Evolutionary conservation across 2,888 invertebrate genomes (phyloP), one percentile per base, ranked within the genome.

Genomic region (Andrena bicolor): DNA sequence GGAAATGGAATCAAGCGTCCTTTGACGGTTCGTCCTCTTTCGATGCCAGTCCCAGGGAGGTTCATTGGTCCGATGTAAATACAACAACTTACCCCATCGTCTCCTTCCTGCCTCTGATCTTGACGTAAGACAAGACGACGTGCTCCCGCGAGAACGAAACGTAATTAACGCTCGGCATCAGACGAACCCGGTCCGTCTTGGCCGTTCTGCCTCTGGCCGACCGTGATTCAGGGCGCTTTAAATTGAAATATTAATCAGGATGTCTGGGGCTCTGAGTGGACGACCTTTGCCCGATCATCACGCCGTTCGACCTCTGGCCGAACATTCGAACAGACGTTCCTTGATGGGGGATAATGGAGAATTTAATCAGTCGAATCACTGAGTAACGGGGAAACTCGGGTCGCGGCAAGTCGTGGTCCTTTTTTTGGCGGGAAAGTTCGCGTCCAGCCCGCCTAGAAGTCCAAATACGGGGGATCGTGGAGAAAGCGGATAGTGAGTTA

Each of bases 81-180:
- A 80, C 53, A 61, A 53, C 56, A 65, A 64, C 35, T 58, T 74
- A 7, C 23, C 16, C n/a, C 76, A 51, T 3, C 26, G 60, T 69
- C 49, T 61, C 30, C 49, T 30, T 60, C n/a, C 56, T 10, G 30
- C 13, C 64, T 79, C 32, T 35, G 73, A 72, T 72, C 58, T 48
- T 41, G 70, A 79, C 76, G 66, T 48, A 80, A 78, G 72, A 73
- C 65, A 60, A 51, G 30, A 61, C 30, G 10, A 61, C 26, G 48
- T 78, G 65, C 68, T 71, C 61, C 58, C 58, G 30, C 16, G 58
- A 63, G 74, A 69, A 65, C 65, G 71, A 69, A 78, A 77, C 49
- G 77, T 81, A 88, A 88, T 88, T 86, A 87, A 88, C 68, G 72
- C 66, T 79, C 23, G 48, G 76, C 74, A 78, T 82, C 78, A 75